Base-by-base conservation (phyloP, 2,113 vertebrate species). In the Gavia stellata region DNA sequence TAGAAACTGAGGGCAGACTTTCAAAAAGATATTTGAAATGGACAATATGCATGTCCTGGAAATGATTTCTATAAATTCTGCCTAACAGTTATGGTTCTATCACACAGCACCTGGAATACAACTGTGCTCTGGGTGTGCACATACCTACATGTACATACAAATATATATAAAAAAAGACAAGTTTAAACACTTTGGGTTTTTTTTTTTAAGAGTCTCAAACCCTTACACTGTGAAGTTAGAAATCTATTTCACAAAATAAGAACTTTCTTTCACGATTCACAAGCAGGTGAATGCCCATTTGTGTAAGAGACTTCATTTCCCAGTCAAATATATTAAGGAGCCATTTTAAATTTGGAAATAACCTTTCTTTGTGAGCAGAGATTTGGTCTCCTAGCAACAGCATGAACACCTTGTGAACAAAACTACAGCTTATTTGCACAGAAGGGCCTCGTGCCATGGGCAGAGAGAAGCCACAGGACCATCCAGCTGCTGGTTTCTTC, bases 341-440 rank as follows among this genome's bases (percentile, higher is more conserved):
- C 67, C 36, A 88, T 94, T 72, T 87, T 40, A 71, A 58, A 72
- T 25, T 56, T 79, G 93, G 24, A 84, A 58, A 90, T 34, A 71
- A 90, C 66, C 92, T 79, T 94, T 78, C 87, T 73, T 38, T 50
- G 49, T 14, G 50, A 84, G 95, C 72, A 67, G 83, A 84, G 77
- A 82, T 80, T 67, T 44, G 15, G 95, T 96, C 74, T 96, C 95
- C 96, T 68, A 84, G 96, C 38, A 86, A 97, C 96, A 78, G 90
- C 92, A 94, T 1, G 29, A 81, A 31, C 83, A n/a, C 72, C 91
- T 94, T 77, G 78, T 29, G 84, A 87, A 55, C 44, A 83, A 79
- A 87, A 58, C 26, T 6, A 6, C 23, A 29, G 40, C 56, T 29
- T 14, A 45, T n/a, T 26, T 33, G 20, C 26, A 28, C 55, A 15